phyloP scores from a whole-genome alignment of 2,113 vertebrate genomes.

The Lamprotornis superbus region DNA sequence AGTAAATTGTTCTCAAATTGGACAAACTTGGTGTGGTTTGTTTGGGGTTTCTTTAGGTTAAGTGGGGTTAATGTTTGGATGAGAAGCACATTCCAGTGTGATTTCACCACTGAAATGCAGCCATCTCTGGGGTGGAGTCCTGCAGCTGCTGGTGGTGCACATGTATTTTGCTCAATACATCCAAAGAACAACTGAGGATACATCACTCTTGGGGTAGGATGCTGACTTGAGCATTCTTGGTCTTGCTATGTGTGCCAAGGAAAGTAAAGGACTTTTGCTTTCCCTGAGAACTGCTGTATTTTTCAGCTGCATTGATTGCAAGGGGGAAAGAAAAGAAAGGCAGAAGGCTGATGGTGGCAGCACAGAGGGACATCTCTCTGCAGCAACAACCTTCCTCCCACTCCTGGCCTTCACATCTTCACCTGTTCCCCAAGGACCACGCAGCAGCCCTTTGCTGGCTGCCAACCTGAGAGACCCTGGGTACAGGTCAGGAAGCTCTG shows the following conservation, averaged over 20 bases:
- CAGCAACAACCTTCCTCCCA: not conserved
- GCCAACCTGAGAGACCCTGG: not conserved
- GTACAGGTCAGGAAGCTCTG: not conserved
- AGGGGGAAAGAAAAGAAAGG: not conserved
- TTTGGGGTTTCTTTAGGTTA: not conserved
- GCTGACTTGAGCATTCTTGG: not conserved
- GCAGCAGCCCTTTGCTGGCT: not conserved
- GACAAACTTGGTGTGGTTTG: not conserved
- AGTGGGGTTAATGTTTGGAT: constrained; percentile 17
- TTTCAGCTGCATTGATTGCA: not conserved
- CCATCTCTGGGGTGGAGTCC: constrained; percentile 37
- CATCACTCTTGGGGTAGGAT: not conserved
- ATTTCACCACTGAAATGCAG: constrained; percentile 53
- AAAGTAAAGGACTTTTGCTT: not conserved
- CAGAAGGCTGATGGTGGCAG: not conserved
- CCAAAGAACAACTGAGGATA: not conserved
- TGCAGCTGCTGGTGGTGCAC: constrained; percentile 32
- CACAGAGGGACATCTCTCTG: not conserved
- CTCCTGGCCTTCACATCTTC: not conserved
- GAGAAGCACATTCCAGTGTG: constrained; percentile 25
- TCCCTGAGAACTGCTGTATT: not conserved
- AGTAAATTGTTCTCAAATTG: not conserved
- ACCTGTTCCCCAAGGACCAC: not conserved
- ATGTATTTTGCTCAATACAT: constrained; percentile 9
- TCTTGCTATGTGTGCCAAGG: not conserved